Conservation (phyloP, 2,797 vertebrate species). For the Echiichthys vipera region DNA sequence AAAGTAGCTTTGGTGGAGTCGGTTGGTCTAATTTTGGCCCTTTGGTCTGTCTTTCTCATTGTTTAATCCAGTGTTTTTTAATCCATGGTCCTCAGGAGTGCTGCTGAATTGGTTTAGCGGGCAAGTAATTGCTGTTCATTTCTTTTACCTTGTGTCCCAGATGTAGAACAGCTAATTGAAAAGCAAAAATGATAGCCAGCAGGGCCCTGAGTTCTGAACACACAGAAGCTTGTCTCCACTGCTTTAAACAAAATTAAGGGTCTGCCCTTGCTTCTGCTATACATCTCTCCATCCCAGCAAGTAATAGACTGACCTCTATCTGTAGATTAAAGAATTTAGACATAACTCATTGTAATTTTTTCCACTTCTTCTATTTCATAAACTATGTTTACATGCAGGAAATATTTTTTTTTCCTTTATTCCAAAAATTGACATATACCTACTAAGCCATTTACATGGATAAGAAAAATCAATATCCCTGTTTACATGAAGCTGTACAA, state of each 20-base stretch:
- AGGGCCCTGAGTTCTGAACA: background rate
- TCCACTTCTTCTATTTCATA: background rate
- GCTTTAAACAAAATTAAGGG: constrained; percentile 12
- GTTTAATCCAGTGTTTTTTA: constrained; percentile 25
- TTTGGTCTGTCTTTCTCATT: constrained; percentile 1
- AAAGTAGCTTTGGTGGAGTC: background rate
- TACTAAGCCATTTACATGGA: too few species aligned
- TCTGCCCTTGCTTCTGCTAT: background rate
- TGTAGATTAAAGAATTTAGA: background rate
- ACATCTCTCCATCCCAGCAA: background rate
- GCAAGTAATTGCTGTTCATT: constrained; percentile 26
- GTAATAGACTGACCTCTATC: background rate
- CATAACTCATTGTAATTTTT: background rate
- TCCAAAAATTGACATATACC: too few species aligned
- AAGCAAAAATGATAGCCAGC: constrained; percentile 3
- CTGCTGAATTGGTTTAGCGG: constrained; percentile 3
- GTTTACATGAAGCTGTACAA: too few species aligned
- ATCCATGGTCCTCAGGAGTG: constrained; percentile 13
- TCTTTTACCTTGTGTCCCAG: constrained; percentile 11
- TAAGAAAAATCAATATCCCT: too few species aligned
- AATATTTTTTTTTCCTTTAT: too few species aligned
- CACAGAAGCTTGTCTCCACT: too few species aligned
- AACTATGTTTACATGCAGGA: too few species aligned
- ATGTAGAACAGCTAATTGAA: constrained; percentile 25
- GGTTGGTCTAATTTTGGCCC: background rate